phyloP scores from a whole-genome alignment of 2,113 vertebrate species.

The Rhipidura dahli region DNA sequence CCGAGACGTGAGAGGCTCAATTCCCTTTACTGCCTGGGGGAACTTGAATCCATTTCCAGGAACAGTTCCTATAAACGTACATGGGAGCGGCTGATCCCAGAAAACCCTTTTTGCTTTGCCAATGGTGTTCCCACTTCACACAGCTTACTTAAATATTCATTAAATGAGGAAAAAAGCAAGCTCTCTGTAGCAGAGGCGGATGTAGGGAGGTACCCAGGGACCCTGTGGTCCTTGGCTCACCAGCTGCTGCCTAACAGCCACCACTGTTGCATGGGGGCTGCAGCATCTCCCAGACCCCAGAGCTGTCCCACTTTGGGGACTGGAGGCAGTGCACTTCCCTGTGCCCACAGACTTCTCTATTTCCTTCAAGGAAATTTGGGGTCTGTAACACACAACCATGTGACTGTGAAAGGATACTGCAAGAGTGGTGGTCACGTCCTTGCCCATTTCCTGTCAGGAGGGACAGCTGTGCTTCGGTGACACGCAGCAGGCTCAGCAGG shows the following conservation, averaged over 20 bases:
- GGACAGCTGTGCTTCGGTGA: accelerated
- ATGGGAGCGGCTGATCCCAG: slow-evolving; percentile 24
- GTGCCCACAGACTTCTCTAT: neutral
- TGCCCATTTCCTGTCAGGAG: neutral
- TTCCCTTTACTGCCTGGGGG: slow-evolving; percentile 48
- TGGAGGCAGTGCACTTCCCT: neutral
- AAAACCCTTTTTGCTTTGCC: slow-evolving; percentile 7
- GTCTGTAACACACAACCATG: accelerated
- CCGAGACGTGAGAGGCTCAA: neutral
- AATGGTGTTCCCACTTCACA: neutral
- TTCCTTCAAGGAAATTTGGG: neutral
- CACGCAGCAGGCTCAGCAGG: accelerated
- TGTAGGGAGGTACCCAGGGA: neutral
- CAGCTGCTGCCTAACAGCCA: neutral
- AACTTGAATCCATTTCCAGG: slow-evolving; percentile 46
- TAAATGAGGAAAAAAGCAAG: neutral
- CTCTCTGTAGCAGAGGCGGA: neutral
- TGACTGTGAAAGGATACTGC: neutral
- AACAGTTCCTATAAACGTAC: slow-evolving; percentile 4
- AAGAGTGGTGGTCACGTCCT: accelerated
- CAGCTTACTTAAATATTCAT: slow-evolving; percentile 58
- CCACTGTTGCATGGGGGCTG: neutral
- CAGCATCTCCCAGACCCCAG: neutral
- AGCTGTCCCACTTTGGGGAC: neutral
- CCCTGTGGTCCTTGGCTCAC: neutral